A percentile compares a stretch with the other conserved stretches of the same genome.
These are phyloP conservation scores for Ptyas mucosa DNA, from an alignment of 2,113 vertebrate genomes.

Conservation along the genomic window DNA sequence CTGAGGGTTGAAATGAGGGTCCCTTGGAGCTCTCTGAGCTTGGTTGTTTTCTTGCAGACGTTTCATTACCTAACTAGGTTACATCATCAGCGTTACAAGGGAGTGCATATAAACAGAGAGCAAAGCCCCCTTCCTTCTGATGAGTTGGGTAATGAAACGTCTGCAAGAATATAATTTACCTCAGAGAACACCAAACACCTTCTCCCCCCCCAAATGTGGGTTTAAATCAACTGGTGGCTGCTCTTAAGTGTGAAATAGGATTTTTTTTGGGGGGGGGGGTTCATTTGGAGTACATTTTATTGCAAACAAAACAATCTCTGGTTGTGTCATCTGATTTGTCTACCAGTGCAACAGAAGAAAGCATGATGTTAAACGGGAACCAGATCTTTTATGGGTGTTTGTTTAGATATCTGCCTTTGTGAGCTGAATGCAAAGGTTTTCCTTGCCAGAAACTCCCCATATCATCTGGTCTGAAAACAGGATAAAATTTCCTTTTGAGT, in stretches of 20 bases:
- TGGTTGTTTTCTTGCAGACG: no score
- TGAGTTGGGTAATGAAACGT: no score
- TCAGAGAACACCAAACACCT: no score
- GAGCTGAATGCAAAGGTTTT: neutral
- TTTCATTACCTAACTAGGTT: no score
- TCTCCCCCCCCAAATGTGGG: neutral
- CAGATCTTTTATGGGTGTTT: neutral
- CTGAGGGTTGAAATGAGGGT: no score
- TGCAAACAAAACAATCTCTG: neutral
- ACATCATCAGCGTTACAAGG: no score
- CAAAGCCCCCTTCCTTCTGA: no score
- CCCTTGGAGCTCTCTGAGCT: no score
- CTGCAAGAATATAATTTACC: no score
- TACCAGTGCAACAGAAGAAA: neutral
- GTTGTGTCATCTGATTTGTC: neutral
- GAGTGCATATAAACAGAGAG: no score
- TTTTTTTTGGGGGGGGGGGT: no score
- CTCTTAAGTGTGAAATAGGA: neutral
- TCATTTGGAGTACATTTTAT: neutral
- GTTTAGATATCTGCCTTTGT: neutral
- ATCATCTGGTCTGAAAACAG: neutral
- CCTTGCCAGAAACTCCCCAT: neutral
- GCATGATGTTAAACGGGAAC: neutral
- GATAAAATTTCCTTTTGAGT: neutral
- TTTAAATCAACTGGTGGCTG: neutral